Percentiles rank a stretch among this genome's conserved stretches.
These are phyloP conservation scores for Itoplectis maculator DNA, from an alignment of 2,888 invertebrate species.

Conservation along the genomic window DNA sequence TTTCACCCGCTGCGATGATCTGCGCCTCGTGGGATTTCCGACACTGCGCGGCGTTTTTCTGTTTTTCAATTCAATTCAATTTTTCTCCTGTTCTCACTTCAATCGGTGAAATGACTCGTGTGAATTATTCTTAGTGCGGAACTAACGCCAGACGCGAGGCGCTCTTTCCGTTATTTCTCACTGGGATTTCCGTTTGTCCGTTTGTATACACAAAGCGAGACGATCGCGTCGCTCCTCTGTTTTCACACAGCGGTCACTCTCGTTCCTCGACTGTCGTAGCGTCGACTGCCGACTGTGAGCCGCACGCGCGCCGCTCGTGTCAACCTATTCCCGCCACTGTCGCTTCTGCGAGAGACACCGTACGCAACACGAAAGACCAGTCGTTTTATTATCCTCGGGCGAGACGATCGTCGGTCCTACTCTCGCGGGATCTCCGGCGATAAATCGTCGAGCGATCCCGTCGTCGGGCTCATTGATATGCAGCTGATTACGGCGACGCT, in stretches of 20 bases:
- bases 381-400: slow-evolving; percentile 15
- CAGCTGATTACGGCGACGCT: not conserved
- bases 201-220: not conserved
- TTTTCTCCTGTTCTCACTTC: not conserved
- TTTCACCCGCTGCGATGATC: slow-evolving; percentile 29
- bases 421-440: too few species aligned
- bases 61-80: too few species aligned
- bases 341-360: too few species aligned
- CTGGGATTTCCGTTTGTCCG: not conserved
- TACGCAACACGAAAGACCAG: slow-evolving; percentile 1
- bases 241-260: slow-evolving; percentile 57
- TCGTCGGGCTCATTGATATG: not conserved
- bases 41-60: not conserved
- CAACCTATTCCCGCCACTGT: slow-evolving; percentile 36
- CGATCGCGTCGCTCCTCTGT: slow-evolving; percentile 13
- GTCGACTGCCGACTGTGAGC: slow-evolving; percentile 6
- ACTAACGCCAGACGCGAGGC: slow-evolving; percentile 18
- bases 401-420: not conserved
- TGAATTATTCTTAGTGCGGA: slow-evolving; percentile 14
- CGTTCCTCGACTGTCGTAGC: slow-evolving; percentile 55
- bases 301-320: slow-evolving; percentile 44
- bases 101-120: not conserved
- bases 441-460: too few species aligned
- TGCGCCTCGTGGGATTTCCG: not conserved
- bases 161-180: slow-evolving; percentile 32